Base-by-base conservation (phyloP, 2,888 invertebrate species). In the Drosophila multiciliata region DNA sequence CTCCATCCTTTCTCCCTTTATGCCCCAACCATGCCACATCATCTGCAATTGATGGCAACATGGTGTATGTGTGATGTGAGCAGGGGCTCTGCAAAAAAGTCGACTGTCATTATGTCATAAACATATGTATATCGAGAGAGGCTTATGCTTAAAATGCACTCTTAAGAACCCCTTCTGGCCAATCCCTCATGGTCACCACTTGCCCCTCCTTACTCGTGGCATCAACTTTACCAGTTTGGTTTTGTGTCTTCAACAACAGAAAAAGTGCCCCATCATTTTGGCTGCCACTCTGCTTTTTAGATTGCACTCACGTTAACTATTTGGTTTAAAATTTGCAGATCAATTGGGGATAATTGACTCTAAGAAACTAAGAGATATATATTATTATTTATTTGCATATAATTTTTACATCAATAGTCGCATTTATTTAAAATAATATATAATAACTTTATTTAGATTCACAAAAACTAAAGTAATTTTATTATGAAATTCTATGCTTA, bases 21-120 rank as follows among this genome's bases (percentile, higher is more conserved):
- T 52, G 29, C 29, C 29, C 35, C 32, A 17, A 8, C 42, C 66
- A 42, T 33, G 54, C 59, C 55, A 67, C 58, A 42, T 9, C 58
- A 49, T 20, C 61, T 68, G 62, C 54, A 60, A 66, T 48, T 79
- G 70, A 54, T 64, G 78, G 62, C 70, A 55, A 69, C 69, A 40
- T 53, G 70, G 65, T 72, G 73, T 76, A 78, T 87, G 74, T 59
- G 70, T 64, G 52, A 75, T 78, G 36, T 66, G 53, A 45, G 23
- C 23, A 20, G 29, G 32, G 45, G 58, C 65, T 70, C 72, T 69
- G 69, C 67, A 65, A 69, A 80, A 78, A 76, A 82, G 77, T 82
- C 75, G 70, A 58, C 89, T 89, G 84, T 78, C 89, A 87, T 87
- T 87, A 89, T 89, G 89, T 87, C 84, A 82, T 87, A 84, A 87